phyloP scores from a whole-genome alignment of 2,888 invertebrate genomes.

The Mythimna vitellina region DNA sequence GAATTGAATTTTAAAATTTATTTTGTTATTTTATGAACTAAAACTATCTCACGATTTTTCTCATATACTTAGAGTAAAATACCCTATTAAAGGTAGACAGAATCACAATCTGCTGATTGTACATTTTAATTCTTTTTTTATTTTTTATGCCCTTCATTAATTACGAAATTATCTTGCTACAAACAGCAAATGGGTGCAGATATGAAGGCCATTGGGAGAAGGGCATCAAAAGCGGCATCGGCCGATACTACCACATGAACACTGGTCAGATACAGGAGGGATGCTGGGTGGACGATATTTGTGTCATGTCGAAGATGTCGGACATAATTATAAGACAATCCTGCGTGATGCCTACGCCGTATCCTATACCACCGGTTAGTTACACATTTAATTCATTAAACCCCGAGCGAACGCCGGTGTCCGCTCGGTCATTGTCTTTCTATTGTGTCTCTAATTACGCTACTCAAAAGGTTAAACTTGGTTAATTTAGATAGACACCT shows the following conservation, averaged over 20 bases:
- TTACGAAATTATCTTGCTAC: constrained; percentile 24
- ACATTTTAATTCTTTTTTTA: constrained; percentile 30
- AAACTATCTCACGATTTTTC: too few species aligned
- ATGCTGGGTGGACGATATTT: constrained; percentile 90
- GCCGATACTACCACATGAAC: constrained; percentile 91
- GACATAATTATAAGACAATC: constrained; percentile 91
- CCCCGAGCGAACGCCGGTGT: too few species aligned
- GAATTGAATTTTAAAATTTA: too few species aligned
- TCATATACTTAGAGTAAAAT: too few species aligned
- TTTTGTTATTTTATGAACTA: too few species aligned
- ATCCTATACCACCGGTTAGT: constrained; percentile 88
- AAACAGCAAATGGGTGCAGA: constrained; percentile 90
- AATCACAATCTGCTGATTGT: not conserved
- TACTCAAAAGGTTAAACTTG: too few species aligned
- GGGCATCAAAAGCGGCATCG: constrained; percentile 91
- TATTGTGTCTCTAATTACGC: too few species aligned
- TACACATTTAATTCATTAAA: too few species aligned
- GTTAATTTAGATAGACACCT: not conserved
- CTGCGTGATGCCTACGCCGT: constrained; percentile 87
- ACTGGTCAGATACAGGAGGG: constrained; percentile 93
- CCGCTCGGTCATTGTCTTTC: too few species aligned
- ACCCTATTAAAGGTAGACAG: too few species aligned
- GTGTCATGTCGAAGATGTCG: constrained; percentile 89
- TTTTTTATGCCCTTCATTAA: constrained; percentile 31
- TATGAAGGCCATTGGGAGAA: constrained; percentile 92